Evolutionary conservation across 2,888 invertebrate genomes (phyloP), one percentile per base, ranked within the genome.

Genomic region (Hedychridium roseum): DNA sequence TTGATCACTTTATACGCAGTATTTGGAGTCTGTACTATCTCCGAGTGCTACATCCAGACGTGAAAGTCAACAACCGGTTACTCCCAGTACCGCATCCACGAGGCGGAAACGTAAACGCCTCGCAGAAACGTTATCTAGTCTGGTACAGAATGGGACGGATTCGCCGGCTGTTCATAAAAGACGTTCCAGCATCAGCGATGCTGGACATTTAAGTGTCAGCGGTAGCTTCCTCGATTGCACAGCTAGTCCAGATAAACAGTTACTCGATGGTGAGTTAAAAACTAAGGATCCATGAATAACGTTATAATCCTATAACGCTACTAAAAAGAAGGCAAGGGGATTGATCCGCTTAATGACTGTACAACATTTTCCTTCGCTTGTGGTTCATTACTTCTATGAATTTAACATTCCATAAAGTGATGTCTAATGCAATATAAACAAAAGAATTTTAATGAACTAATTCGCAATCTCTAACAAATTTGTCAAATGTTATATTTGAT

Each of bases 181-280:
- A 17, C 86, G 94, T 55, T 93, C 94, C 1, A 92, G 92, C 4
- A 88, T 92, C 35, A 90, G 91, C 63, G 94, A 94, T 80, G 89
- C 92, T 35, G 92, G 91, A 23, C 84, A 91, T 50, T 84, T 94
- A 47, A 92, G 92, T 60, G 87, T 92, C 43, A 92, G 92, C 58
- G 91, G 91, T 21, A 94, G 94, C 66, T 90, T 94, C 78, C 84
- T 96, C 57, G 96, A 96, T 76, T 91, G 90, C 69, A 94, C 94
- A 41, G 85, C 89, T 41, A 90, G 91, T 79, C 92, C 92, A 1
- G 90, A 90, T 64, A 88, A 87, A 60, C 79, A 82, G 46, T 53
- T 76, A 20, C 55, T 76, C 16, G 78, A 79, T 55, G 76, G 74
- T 76, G 46, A 66, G 68, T 60, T 32, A 21, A 27, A 38, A 43